A percentile compares a stretch with the other conserved stretches of the same genome.
Evolutionary conservation across 1,140 invertebrate genomes (phyloP).

Genomic region (Macrobrachium nipponense): DNA sequence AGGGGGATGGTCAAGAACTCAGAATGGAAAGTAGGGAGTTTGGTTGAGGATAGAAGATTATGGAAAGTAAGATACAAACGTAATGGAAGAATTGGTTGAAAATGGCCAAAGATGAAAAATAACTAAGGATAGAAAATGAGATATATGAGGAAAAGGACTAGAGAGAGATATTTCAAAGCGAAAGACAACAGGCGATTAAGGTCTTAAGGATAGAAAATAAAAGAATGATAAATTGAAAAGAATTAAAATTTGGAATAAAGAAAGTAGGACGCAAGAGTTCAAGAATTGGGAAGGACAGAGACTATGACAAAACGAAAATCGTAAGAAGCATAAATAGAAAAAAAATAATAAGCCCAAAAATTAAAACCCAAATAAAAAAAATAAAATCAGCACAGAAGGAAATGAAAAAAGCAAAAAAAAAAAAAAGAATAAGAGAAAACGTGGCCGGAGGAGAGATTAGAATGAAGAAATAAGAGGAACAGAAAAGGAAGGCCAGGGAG

Average conservation of each 20-base stretch:
- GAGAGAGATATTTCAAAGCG: background rate
- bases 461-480: background rate
- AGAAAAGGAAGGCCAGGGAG: background rate
- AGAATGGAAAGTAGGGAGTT: background rate
- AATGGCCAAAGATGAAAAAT: background rate
- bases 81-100: background rate
- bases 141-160: background rate
- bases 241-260: background rate
- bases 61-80: background rate
- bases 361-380: background rate
- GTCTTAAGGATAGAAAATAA: background rate
- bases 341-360: background rate
- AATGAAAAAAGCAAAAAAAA: background rate
- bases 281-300: conserved; percentile 6
- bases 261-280: background rate
- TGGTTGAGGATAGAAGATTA: background rate
- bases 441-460: background rate
- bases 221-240: background rate
- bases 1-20: background rate
- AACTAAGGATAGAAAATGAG: background rate
- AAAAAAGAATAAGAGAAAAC: background rate
- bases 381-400: background rate
- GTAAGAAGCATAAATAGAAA: background rate
- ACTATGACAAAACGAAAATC: background rate
- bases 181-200: background rate